Evolutionary conservation across 1,140 invertebrate genomes (phyloP), one percentile per base, ranked within the genome.

Genomic region (Drosophila repleta): DNA sequence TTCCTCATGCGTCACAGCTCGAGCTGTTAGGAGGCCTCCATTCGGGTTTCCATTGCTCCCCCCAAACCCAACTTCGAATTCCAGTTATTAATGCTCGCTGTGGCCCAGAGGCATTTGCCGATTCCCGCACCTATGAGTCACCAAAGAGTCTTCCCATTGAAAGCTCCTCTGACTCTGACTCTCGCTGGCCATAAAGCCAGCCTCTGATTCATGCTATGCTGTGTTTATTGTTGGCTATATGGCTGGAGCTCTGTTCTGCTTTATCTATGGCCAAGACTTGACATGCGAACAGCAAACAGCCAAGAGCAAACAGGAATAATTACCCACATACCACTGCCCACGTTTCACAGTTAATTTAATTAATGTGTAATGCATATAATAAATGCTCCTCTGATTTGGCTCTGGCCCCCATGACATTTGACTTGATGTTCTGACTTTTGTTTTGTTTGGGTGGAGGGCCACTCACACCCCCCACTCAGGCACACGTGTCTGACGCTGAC

Each of bases 281-380:
- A 74, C 81, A 87, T 81, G 82, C 73, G 72, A 79, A 51, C 72
- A 70, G 65, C 80, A 41, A 65, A 62, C 67, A 61, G 58, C n/a
- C n/a, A 79, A 51, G 67, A 70, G 65, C 80, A 41, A 65, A 62
- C 67, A 61, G 58, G 78, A 81, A 87, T 81, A 85, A 85, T 87
- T 77, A 82, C 77, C 56, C 73, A 85, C 73, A 79, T 79, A 67
- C 61, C 80, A 75, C 58, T 29, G 53, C 20, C 53, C 49, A 68
- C 56, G 57, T 46, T 78, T 83, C 66, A 69, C 82, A 72, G 82
- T 72, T 87, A 85, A 85, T 85, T 85, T 61, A 85, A 87, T 85
- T 88, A 85, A 85, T 78, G 66, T 68, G 41, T 64, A 82, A 87
- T 65, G 61, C 62, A 77, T 71, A 41, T 45, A 87, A 87, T 58